These are phyloP conservation scores for Morus bassanus DNA, from an alignment of 2,797 vertebrate species.

Conservation along the genomic window DNA sequence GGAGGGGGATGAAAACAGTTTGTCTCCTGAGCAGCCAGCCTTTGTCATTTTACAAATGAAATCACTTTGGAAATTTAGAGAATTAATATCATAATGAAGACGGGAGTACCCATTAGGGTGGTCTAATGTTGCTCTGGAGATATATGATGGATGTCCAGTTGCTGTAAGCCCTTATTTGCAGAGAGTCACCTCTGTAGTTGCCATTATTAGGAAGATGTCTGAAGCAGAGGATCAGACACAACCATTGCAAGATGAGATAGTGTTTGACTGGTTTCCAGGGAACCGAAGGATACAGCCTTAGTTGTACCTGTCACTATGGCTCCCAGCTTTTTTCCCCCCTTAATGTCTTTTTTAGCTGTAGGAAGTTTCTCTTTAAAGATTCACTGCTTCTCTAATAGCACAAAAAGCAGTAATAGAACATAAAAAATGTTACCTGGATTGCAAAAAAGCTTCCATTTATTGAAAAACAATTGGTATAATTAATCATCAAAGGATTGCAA, in stretches of 20 bases:
- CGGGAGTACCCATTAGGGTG: slow-evolving; percentile 92
- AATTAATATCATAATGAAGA: slow-evolving; percentile 99
- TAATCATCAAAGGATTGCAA: slow-evolving; percentile 51
- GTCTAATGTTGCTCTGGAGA: slow-evolving; percentile 96
- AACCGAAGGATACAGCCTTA: slow-evolving; percentile 81
- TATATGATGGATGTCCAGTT: slow-evolving; percentile 93
- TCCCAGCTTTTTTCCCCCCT: slow-evolving; percentile 75
- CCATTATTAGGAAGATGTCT: slow-evolving; percentile 95
- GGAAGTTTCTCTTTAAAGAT: slow-evolving; percentile 81
- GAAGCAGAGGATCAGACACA: slow-evolving; percentile 85
- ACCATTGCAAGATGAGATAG: slow-evolving; percentile 86
- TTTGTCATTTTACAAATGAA: slow-evolving; percentile 95
- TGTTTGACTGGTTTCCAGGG: slow-evolving; percentile 94
- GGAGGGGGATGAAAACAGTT: slow-evolving; percentile 88
- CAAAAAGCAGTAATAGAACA: slow-evolving; percentile 67
- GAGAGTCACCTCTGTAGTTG: slow-evolving; percentile 91
- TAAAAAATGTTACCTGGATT: slow-evolving; percentile 68
- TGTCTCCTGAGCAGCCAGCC: slow-evolving; percentile 87
- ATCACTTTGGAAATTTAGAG: slow-evolving; percentile 92
- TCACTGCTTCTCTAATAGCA: slow-evolving; percentile 74
- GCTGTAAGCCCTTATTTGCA: slow-evolving; percentile 92
- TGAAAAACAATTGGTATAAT: slow-evolving; percentile 60
- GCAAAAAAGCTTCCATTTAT: slow-evolving; percentile 59
- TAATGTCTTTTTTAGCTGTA: slow-evolving; percentile 81
- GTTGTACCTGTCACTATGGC: slow-evolving; percentile 88